Conservation (phyloP, 2,888 invertebrate genomes). For the Sarcophaga variegata region DNA sequence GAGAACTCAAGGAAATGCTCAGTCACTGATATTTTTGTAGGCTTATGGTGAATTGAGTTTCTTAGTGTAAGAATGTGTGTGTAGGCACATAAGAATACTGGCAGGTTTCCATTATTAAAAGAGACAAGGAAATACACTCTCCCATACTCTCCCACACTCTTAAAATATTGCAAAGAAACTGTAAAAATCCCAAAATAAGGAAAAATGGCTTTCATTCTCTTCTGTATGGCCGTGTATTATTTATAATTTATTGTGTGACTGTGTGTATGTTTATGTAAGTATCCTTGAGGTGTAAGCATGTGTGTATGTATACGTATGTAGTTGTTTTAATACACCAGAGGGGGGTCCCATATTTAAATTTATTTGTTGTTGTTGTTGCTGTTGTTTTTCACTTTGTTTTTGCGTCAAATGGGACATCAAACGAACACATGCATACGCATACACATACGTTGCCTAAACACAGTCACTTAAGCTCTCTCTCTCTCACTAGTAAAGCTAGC, state of each 20-base stretch:
- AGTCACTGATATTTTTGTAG: constrained; percentile 30
- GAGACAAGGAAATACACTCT: constrained; percentile 36
- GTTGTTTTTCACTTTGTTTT: constrained; percentile 27
- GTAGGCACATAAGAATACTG: constrained; percentile 18
- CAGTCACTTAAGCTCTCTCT: too few relatives aligned
- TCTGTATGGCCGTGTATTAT: constrained; percentile 14
- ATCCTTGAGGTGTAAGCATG: constrained; percentile 4
- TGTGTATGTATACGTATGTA: constrained; percentile 19
- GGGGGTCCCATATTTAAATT: constrained; percentile 63
- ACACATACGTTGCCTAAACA: too few relatives aligned
- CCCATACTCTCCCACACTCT: constrained; percentile 2
- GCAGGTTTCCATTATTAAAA: constrained; percentile 55
- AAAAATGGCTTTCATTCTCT: constrained; percentile 59
- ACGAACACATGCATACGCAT: constrained; percentile 29
- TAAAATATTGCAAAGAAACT: constrained; percentile 54
- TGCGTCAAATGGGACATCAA: constrained; percentile 45
- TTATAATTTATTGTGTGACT: neutral
- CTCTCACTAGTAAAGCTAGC: constrained; percentile 27
- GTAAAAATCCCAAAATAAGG: constrained; percentile 23
- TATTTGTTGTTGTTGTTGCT: constrained; percentile 13
- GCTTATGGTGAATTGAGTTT: neutral
- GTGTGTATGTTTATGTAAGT: constrained; percentile 1
- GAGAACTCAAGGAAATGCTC: neutral
- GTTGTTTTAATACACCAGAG: constrained; percentile 50
- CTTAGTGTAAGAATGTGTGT: neutral